phyloP scores from a whole-genome alignment of 2,888 invertebrate species.

The Dichetophora obliterata region DNA sequence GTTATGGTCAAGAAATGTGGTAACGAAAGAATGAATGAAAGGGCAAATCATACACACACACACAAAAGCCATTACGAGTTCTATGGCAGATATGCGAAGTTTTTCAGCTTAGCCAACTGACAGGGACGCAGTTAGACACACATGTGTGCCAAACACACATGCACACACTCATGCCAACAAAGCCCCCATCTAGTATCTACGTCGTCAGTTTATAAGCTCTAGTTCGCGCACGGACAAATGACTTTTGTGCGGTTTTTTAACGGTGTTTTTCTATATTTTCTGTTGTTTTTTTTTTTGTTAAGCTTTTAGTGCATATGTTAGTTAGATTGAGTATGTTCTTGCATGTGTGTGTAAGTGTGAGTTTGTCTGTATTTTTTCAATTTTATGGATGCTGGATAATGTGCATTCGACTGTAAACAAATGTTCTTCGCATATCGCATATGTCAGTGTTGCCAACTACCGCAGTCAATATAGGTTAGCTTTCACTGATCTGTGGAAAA shows the following conservation, averaged over 20 bases:
- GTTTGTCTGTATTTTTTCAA: conserved; percentile 53
- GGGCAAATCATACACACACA: neutral
- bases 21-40: neutral
- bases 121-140: neutral
- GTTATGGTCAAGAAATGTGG: conserved; percentile 24
- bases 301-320: neutral
- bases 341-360: no score
- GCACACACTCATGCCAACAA: neutral
- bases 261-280: conserved; percentile 45
- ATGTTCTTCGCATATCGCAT: conserved; percentile 41
- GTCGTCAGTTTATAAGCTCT: conserved; percentile 26
- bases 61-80: neutral
- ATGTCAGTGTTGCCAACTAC: neutral
- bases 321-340: conserved; percentile 17
- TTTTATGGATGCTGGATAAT: conserved; percentile 67
- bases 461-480: no score
- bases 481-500: neutral
- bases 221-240: conserved; percentile 56
- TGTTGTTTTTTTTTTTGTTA: neutral
- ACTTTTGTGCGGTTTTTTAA: conserved; percentile 63
- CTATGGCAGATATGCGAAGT: neutral
- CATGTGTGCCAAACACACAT: neutral
- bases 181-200: conserved; percentile 1
- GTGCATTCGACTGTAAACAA: conserved; percentile 63
- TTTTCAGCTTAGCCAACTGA: neutral